A percentile compares a stretch with the other conserved stretches of the same genome.
Conservation (phyloP, 2,797 vertebrate species). For the Streptopelia turtur region DNA sequence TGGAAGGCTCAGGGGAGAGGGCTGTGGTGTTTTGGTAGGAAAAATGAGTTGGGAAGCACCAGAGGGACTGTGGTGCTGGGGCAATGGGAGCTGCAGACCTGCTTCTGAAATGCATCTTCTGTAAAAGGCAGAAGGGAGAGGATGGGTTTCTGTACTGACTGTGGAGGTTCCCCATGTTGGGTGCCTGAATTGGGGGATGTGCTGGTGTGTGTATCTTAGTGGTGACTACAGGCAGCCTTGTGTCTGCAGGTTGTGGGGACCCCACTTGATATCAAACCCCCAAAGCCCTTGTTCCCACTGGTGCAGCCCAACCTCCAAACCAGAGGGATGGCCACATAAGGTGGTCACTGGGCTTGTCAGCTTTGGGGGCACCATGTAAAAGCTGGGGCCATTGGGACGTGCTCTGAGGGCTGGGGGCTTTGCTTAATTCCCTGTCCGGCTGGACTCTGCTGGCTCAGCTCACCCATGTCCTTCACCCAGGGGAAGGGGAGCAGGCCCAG, state of each 20-base stretch:
- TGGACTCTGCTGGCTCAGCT: background rate
- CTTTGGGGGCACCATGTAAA: background rate
- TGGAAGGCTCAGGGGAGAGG: background rate
- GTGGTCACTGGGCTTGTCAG: rapidly evolving
- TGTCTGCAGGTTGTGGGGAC: rapidly evolving
- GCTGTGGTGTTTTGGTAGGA: background rate
- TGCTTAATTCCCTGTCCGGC: background rate
- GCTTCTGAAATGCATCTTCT: background rate
- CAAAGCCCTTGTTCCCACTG: rapidly evolving
- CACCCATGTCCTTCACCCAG: background rate
- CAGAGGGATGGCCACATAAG: rapidly evolving
- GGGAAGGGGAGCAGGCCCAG: background rate
- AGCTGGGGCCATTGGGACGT: background rate
- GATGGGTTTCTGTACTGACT: background rate
- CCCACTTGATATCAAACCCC: background rate
- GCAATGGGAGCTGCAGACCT: rapidly evolving
- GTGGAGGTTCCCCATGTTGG: background rate
- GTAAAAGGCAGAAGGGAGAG: background rate
- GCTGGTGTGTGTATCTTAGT: rapidly evolving
- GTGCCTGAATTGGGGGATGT: background rate
- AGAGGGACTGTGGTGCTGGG: background rate
- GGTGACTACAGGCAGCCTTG: rapidly evolving
- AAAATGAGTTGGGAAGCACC: rapidly evolving
- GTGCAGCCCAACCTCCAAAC: background rate
- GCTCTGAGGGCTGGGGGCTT: background rate